A percentile compares a stretch with the other conserved stretches of the same genome.
Conservation (phyloP, 2,113 vertebrate genomes). For the Cyanoramphus novaezelandiae region DNA sequence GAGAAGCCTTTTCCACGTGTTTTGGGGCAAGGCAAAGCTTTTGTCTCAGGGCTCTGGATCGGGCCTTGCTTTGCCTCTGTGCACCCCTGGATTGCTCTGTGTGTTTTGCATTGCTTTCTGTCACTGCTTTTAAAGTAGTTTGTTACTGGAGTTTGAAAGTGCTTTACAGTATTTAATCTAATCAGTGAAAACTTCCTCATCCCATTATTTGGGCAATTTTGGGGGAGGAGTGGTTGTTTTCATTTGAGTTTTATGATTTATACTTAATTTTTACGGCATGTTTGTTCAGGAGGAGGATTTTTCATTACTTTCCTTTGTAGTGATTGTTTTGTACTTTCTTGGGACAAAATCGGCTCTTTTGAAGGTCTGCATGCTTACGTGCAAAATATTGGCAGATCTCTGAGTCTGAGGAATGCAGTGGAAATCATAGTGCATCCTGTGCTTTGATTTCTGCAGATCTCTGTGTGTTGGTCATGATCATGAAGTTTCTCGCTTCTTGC, state of each 20-base stretch:
- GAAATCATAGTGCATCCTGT: conserved; percentile 64
- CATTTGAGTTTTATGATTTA: conserved; percentile 57
- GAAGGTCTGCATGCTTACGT: conserved; percentile 69
- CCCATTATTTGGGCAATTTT: conserved; percentile 64
- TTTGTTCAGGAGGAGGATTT: conserved; percentile 73
- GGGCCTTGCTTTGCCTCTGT: conserved; percentile 4
- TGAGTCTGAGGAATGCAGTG: conserved; percentile 62
- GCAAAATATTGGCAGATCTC: conserved; percentile 68
- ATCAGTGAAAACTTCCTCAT: conserved; percentile 68
- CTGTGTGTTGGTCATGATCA: neutral
- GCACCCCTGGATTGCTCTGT: neutral
- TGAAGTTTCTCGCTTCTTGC: conserved; percentile 7
- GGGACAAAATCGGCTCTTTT: conserved; percentile 69
- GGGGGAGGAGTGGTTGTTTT: conserved; percentile 68
- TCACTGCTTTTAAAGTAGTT: conserved; percentile 36
- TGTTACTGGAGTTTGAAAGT: conserved; percentile 66
- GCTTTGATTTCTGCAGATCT: conserved; percentile 72
- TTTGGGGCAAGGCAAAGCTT: neutral
- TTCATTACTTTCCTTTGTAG: conserved; percentile 73
- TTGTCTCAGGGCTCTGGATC: neutral
- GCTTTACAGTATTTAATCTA: conserved; percentile 62
- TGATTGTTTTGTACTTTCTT: conserved; percentile 70
- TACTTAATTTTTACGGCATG: conserved; percentile 43
- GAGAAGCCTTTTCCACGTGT: neutral
- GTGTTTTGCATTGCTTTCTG: conserved; percentile 29